Conservation (phyloP, 53 echinoderm and acorn worm species). For the Paracentrotus lividus region DNA sequence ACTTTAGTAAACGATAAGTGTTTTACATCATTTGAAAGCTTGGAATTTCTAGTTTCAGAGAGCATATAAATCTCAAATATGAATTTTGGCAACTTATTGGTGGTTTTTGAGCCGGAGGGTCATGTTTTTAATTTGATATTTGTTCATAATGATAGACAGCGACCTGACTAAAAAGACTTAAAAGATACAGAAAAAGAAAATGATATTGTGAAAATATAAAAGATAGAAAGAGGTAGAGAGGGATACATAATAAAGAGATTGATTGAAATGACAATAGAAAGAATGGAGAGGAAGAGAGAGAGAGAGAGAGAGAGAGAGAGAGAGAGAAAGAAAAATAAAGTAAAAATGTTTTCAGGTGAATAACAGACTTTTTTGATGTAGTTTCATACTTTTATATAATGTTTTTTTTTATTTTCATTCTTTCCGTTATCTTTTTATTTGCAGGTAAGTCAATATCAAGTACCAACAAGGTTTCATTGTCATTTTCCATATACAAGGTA, state of each 20-base stretch:
- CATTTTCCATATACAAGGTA: not conserved
- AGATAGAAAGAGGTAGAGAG: too few relatives aligned
- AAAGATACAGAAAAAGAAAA: not conserved
- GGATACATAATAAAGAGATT: too few relatives aligned
- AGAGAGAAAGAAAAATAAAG: not conserved
- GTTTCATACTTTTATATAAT: not conserved
- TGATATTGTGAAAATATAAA: not conserved
- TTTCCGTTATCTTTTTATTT: not conserved
- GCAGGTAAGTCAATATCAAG: slow-evolving; percentile 11
- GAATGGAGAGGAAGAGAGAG: not conserved
- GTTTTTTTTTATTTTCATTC: not conserved
- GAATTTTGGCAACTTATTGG: too few relatives aligned
- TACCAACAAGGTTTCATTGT: not conserved
- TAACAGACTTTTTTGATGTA: not conserved
- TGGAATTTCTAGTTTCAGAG: too few relatives aligned
- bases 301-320: not conserved
- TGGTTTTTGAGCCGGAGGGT: too few relatives aligned
- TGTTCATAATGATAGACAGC: too few relatives aligned
- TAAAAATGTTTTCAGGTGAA: not conserved
- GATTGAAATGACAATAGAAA: too few relatives aligned
- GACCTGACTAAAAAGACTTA: too few relatives aligned
- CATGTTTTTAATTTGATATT: too few relatives aligned
- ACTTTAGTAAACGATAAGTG: too few relatives aligned
- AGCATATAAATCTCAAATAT: too few relatives aligned
- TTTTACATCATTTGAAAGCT: too few relatives aligned